A percentile compares a stretch with the other conserved stretches of the same genome.
phyloP scores from a whole-genome alignment of 1,140 invertebrate species.

The Thalassaphorura encarpata region DNA sequence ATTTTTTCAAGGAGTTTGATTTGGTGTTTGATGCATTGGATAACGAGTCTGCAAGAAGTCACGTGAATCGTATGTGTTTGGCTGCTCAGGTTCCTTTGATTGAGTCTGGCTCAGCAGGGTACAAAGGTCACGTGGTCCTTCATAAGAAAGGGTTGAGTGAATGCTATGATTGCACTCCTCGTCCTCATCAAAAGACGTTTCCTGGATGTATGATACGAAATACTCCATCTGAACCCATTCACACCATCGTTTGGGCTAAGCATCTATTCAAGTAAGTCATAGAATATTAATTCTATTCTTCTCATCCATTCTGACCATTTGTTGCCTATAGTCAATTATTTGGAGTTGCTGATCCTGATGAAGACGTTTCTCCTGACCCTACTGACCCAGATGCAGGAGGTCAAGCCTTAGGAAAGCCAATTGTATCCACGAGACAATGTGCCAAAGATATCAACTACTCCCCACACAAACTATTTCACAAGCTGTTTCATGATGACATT shows the following conservation, averaged over 20 bases:
- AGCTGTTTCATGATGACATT: conserved; percentile 94
- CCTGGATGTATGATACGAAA: conserved; percentile 98
- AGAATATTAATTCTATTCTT: background rate
- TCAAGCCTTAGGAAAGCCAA: conserved; percentile 44
- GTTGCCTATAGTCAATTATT: conserved; percentile 76
- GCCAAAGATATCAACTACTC: conserved; percentile 74
- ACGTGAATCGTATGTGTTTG: conserved; percentile 98
- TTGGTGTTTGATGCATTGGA: conserved; percentile 96
- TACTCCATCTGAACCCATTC: conserved; percentile 97
- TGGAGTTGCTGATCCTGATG: conserved; percentile 89
- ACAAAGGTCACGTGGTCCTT: conserved; percentile 77
- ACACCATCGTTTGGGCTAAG: conserved; percentile 99
- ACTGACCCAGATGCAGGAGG: conserved; percentile 76
- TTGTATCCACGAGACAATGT: conserved; percentile 84
- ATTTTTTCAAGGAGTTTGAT: conserved; percentile 85
- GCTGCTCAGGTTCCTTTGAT: conserved; percentile 86
- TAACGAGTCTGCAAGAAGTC: conserved; percentile 89
- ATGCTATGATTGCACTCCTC: conserved; percentile 95
- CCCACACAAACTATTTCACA: conserved; percentile 67
- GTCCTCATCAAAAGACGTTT: conserved; percentile 81
- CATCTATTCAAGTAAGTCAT: conserved; percentile 84
- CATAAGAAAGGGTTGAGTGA: conserved; percentile 82
- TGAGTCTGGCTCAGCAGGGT: conserved; percentile 95
- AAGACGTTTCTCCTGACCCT: conserved; percentile 96
- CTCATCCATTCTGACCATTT: background rate